These are phyloP conservation scores for Leuciscus waleckii DNA, from an alignment of 2,797 vertebrate genomes.

Conservation along the genomic window DNA sequence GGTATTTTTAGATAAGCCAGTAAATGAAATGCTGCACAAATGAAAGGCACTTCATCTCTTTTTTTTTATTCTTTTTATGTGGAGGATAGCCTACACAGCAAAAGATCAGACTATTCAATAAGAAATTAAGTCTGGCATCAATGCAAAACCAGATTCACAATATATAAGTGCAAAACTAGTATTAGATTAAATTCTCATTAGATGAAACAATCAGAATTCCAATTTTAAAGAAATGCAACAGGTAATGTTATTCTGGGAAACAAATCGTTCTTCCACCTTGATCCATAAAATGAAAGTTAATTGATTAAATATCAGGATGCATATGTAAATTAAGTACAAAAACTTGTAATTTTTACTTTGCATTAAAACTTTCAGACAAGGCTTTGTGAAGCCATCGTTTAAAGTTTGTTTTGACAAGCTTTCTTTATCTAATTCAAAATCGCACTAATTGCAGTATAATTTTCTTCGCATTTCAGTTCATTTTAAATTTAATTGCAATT, in stretches of 20 bases:
- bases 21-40: not conserved
- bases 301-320: not conserved
- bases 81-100: not conserved
- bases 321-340: not conserved
- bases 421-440: not conserved
- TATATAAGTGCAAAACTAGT: not conserved
- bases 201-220: not conserved
- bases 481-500: not conserved
- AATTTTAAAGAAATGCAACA: not conserved
- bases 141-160: not conserved
- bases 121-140: not conserved
- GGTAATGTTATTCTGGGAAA: not conserved
- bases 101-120: not conserved
- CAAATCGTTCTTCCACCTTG: not conserved
- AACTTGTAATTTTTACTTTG: not conserved
- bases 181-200: not conserved
- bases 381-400: not conserved
- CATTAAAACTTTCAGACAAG: not conserved
- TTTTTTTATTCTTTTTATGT: not conserved
- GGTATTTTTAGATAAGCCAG: conserved; percentile 11
- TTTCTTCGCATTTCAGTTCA: not conserved
- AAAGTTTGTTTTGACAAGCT: not conserved
- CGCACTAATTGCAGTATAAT: not conserved
- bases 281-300: not conserved
- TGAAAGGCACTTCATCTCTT: not conserved